Evolutionary conservation across 2,888 invertebrate species (phyloP), one percentile per base, ranked within the genome.

Genomic region (Drosophila monieri): DNA sequence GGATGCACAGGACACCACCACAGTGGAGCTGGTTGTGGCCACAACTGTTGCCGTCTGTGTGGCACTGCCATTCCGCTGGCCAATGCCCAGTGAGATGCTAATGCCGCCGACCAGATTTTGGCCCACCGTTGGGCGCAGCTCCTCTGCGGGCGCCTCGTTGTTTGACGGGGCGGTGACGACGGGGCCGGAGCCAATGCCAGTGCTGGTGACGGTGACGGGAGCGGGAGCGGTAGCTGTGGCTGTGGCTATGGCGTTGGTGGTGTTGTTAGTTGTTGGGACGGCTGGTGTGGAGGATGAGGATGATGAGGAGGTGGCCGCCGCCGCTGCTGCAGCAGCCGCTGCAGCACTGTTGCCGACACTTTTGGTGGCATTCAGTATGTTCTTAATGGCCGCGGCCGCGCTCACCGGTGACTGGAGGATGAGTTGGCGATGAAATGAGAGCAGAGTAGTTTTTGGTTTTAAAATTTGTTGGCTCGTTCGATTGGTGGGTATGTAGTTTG

Each of bases 381-480:
- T 90, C 77, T 90, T 90, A 56, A 90, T 90, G 51, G 90, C 90
- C 52, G 90, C 88, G 51, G 90, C 90, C 60, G 89, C 89, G 59
- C 89, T 90, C 47, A 90, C 89, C 48, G 90, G 87, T 59, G 90
- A 89, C 90, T 90, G 77, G 68, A 66, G 61, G 68, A 53, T 56
- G 65, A 69, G 69, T 48, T 74, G 56, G 71, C 76, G 74, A 81
- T 81, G 81, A 85, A 85, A 83, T 83, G 86, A 85, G 72, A 61
- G 49, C 46, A 86, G 83, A 76, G 72, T 69, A 78, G 73, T 64
- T 77, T 75, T 77, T 80, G 9, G 32, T 52, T 67, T 64, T 74
- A 64, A 62, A 55, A 54, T 55, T 15, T 52, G 27, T 43, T 27
- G 46, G 23, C 41, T 53, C 14, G 25, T 46, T 43, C 49, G 64